Evolutionary conservation across 2,888 invertebrate genomes (phyloP).

Genomic region (Arge pagana): DNA sequence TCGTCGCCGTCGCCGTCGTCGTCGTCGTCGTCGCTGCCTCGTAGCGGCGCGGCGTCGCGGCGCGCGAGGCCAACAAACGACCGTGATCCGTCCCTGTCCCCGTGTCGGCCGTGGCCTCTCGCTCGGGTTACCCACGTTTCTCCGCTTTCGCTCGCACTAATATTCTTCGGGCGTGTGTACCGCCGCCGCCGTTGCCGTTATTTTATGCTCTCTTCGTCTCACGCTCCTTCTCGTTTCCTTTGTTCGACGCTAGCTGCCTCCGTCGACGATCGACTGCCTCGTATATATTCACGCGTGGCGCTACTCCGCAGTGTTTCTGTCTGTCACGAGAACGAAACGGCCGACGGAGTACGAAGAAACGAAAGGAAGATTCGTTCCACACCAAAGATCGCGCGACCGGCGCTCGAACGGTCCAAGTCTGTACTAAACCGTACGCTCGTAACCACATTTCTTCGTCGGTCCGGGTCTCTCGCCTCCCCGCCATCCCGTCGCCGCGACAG

Average conservation of each 20-base stretch:
- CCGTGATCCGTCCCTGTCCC: too few relatives aligned
- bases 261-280: not conserved
- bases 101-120: too few relatives aligned
- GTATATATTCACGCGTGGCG: constrained; percentile 26
- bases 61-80: too few relatives aligned
- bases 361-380: too few relatives aligned
- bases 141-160: too few relatives aligned
- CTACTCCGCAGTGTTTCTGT: constrained; percentile 54
- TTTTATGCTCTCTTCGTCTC: constrained; percentile 31
- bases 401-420: constrained; percentile 53
- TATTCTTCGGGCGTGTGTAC: too few relatives aligned
- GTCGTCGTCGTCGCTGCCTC: too few relatives aligned
- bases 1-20: too few relatives aligned
- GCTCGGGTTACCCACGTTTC: too few relatives aligned
- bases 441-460: constrained; percentile 55
- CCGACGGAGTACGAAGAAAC: too few relatives aligned
- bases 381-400: constrained; percentile 38
- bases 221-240: constrained; percentile 9
- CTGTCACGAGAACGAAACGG: constrained; percentile 53
- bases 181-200: too few relatives aligned
- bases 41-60: too few relatives aligned
- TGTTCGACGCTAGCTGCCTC: constrained; percentile 1
- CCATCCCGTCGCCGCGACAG: constrained; percentile 1
- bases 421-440: constrained; percentile 52
- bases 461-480: constrained; percentile 12